phyloP scores from a whole-genome alignment of 2,113 vertebrate species.

The Eonycteris spelaea region DNA sequence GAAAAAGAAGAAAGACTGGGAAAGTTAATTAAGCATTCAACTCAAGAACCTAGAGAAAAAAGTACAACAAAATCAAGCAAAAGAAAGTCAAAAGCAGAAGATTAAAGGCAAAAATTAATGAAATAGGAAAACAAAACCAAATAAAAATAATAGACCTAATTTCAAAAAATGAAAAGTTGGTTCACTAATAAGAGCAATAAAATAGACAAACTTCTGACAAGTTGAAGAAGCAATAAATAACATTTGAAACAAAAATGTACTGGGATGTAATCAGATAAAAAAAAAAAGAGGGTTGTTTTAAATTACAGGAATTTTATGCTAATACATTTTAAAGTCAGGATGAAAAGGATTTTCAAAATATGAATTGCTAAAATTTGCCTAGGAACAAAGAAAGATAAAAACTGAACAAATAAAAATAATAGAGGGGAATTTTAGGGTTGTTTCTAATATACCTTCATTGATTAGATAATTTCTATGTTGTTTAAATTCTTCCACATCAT shows the following conservation, averaged over 20 bases:
- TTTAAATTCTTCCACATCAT: not conserved
- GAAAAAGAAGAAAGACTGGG: not conserved
- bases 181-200: not conserved
- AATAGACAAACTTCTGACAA: not conserved
- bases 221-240: not conserved
- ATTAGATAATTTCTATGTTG: not conserved
- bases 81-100: not conserved
- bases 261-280: not conserved
- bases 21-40: not conserved
- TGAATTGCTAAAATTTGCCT: not conserved
- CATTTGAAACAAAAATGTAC: not conserved
- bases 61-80: not conserved
- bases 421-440: not conserved
- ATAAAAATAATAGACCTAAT: not conserved
- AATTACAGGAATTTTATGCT: not conserved
- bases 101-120: not conserved
- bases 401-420: not conserved
- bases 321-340: not conserved
- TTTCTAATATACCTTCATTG: not conserved
- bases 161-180: not conserved
- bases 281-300: not conserved
- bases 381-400: not conserved
- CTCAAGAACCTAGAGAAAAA: not conserved
- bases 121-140: not conserved
- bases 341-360: not conserved